Evolutionary conservation across 1,140 invertebrate genomes (phyloP).

Genomic region (Cyclina sinensis): DNA sequence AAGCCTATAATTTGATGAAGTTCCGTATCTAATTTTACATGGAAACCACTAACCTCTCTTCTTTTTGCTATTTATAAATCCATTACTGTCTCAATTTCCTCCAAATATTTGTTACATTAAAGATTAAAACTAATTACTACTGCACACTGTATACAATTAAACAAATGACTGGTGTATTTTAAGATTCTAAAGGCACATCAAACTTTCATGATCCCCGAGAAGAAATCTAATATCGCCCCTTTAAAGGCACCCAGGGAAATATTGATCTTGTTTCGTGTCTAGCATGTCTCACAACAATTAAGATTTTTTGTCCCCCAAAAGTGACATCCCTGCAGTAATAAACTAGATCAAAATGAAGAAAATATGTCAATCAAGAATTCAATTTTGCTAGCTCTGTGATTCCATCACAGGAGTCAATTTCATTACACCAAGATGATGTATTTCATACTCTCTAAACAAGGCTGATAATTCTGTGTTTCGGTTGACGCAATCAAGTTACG

Average conservation of each 20-base stretch:
- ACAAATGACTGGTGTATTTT: neutral
- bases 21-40: no score
- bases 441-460: neutral
- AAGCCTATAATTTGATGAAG: no score
- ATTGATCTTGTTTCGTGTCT: neutral
- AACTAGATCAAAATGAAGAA: neutral
- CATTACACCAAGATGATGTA: neutral
- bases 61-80: no score
- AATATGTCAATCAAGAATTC: neutral
- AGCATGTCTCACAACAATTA: neutral
- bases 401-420: neutral
- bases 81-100: no score
- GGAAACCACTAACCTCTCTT: no score
- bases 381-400: neutral
- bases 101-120: no score
- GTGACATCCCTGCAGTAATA: neutral
- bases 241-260: slow-evolving; percentile 18
- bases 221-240: slow-evolving; percentile 6
- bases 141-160: neutral
- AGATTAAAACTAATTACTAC: neutral
- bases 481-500: no score
- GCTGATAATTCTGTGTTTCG: neutral
- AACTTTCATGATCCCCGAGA: neutral
- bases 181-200: neutral
- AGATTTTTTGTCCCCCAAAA: neutral